These are phyloP conservation scores for Euspilapteryx auroguttella DNA, from an alignment of 2,888 invertebrate genomes.

Conservation along the genomic window DNA sequence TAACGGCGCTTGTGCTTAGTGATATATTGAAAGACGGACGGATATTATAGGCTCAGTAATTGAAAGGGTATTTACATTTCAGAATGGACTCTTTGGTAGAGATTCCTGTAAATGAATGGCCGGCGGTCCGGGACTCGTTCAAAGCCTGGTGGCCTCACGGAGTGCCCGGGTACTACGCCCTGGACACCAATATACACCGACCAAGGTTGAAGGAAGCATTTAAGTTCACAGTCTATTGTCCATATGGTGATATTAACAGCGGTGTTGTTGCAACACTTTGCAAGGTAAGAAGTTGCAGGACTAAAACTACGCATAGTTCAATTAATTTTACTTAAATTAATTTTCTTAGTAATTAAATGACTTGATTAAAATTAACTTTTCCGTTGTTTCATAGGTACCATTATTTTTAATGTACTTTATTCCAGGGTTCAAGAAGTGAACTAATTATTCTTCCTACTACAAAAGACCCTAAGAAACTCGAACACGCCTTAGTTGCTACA, in stretches of 20 bases:
- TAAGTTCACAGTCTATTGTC: slow-evolving; percentile 6
- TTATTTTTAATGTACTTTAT: no score
- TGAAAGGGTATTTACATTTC: no score
- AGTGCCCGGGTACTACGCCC: slow-evolving; percentile 5
- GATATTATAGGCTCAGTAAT: no score
- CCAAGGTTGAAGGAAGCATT: slow-evolving; percentile 1
- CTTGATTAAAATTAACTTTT: no score
- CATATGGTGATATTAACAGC: slow-evolving; percentile 3
- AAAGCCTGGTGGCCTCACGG: slow-evolving; percentile 3
- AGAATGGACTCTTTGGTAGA: slow-evolving; percentile 6
- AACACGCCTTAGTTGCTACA: slow-evolving; percentile 4
- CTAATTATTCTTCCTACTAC: slow-evolving; percentile 1
- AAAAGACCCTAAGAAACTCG: slow-evolving; percentile 3
- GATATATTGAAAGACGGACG: no score
- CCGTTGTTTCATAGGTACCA: no score
- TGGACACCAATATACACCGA: slow-evolving; percentile 1
- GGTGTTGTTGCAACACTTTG: slow-evolving; percentile 4
- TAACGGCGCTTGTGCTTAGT: no score
- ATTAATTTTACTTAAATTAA: background rate
- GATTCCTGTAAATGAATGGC: slow-evolving; percentile 4
- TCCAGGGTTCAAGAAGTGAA: slow-evolving; percentile 5
- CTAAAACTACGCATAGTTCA: background rate
- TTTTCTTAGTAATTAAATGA: no score
- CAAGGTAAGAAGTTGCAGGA: slow-evolving; percentile 3
- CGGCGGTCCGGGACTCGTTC: slow-evolving; percentile 3